Evolutionary conservation across 2,888 invertebrate genomes (phyloP).

Genomic region (Cremastinae sp.): DNA sequence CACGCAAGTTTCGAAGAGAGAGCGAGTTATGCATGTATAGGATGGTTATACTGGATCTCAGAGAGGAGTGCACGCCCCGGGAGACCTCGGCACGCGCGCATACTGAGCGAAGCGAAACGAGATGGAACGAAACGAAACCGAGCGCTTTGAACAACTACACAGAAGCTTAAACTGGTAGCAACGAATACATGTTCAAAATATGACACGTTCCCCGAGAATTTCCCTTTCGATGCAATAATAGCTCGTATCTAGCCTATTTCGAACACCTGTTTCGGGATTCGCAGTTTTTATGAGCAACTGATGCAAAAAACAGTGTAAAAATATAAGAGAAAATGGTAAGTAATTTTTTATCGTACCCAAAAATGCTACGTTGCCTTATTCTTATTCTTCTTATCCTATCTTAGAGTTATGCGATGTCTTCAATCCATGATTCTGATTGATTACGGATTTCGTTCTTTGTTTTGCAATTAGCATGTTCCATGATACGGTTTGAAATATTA

Average conservation of each 20-base stretch:
- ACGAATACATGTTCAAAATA: constrained; percentile 11
- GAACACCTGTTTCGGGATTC: constrained; percentile 24
- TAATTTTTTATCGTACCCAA: too few species aligned
- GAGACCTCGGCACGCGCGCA: constrained; percentile 50
- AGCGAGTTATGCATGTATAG: constrained; percentile 5
- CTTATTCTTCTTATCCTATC: too few species aligned
- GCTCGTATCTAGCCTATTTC: constrained; percentile 4
- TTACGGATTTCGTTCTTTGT: too few species aligned
- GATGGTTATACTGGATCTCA: constrained; percentile 13
- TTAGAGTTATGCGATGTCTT: too few species aligned
- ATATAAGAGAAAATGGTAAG: not conserved
- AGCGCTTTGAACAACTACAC: constrained; percentile 46
- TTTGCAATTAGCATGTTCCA: too few species aligned
- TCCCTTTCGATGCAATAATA: constrained; percentile 26
- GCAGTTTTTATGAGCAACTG: constrained; percentile 4
- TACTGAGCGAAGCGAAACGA: constrained; percentile 64
- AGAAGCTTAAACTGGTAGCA: constrained; percentile 13
- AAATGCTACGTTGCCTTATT: too few species aligned
- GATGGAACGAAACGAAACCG: constrained; percentile 66
- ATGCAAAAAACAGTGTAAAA: constrained; percentile 2
- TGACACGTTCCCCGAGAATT: constrained; percentile 32
- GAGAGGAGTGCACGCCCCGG: constrained; percentile 29
- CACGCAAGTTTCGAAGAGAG: constrained; percentile 1
- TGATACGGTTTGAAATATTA: too few species aligned
- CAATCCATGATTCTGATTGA: too few species aligned